Conservation (phyloP, 2,797 vertebrate species). For the Artibeus jamaicensis region DNA sequence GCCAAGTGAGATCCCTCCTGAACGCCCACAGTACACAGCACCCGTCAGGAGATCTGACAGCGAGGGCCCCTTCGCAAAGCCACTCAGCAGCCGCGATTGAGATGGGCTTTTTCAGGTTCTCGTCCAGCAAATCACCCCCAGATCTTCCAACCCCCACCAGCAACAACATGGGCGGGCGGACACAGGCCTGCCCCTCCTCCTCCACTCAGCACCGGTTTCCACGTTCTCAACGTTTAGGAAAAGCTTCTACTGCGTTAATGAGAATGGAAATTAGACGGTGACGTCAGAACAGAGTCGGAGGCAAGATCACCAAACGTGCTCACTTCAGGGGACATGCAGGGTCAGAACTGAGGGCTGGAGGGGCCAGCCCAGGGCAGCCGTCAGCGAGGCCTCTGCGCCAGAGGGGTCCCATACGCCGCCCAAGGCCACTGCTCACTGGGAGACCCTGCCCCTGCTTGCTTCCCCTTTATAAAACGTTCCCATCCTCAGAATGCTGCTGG, state of each 20-base stretch:
- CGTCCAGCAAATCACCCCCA: neutral
- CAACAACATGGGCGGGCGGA: rapidly evolving
- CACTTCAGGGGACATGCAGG: too few species aligned
- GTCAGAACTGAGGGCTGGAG: neutral
- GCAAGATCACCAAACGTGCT: neutral
- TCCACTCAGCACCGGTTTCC: neutral
- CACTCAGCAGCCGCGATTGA: neutral
- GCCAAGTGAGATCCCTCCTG: neutral
- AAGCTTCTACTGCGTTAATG: neutral
- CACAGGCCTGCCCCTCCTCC: neutral
- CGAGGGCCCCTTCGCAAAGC: neutral
- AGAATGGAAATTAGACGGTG: neutral
- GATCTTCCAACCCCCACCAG: neutral
- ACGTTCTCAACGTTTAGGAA: neutral
- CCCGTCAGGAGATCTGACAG: too few species aligned
- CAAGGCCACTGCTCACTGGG: neutral
- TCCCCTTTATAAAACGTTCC: neutral
- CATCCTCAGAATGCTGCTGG: neutral
- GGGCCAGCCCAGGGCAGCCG: neutral
- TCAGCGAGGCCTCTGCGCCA: neutral
- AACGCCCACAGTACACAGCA: neutral
- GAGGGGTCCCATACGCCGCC: neutral
- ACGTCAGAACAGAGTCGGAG: neutral
- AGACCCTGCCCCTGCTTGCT: neutral
- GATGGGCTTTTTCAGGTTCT: neutral